phyloP scores from a whole-genome alignment of 2,888 invertebrate species.

The Himalopsyche anomala region DNA sequence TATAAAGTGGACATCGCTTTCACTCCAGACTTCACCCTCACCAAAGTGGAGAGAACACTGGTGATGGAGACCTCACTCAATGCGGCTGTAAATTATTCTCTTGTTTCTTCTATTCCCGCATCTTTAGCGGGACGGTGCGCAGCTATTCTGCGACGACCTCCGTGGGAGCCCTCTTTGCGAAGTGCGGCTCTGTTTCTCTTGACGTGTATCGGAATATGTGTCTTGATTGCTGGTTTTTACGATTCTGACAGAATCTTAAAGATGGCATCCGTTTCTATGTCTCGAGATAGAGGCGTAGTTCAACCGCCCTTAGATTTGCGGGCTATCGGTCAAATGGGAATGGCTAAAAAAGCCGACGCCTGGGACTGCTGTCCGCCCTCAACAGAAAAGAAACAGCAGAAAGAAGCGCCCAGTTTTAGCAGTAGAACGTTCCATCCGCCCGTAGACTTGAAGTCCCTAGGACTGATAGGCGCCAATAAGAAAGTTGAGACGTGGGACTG shows the following conservation, averaged over 20 bases:
- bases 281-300: constrained; percentile 75
- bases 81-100: constrained; percentile 80
- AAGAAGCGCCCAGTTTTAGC: constrained; percentile 55
- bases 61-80: constrained; percentile 80
- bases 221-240: constrained; percentile 83
- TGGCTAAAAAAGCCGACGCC: constrained; percentile 65
- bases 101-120: constrained; percentile 80
- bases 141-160: constrained; percentile 81
- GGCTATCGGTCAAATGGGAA: constrained; percentile 71
- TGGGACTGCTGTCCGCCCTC: constrained; percentile 63
- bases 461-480: constrained; percentile 66
- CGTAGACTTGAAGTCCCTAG: constrained; percentile 79
- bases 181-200: constrained; percentile 72
- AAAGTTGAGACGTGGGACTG: constrained; percentile 65
- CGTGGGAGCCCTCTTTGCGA: constrained; percentile 76
- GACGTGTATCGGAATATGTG: constrained; percentile 61
- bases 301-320: constrained; percentile 80
- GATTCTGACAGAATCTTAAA: constrained; percentile 84
- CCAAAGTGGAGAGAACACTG: constrained; percentile 82
- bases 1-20: constrained; percentile 90
- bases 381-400: constrained; percentile 65
- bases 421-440: constrained; percentile 72
- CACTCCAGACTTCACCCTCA: constrained; percentile 91
- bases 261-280: constrained; percentile 74
- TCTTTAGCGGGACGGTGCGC: constrained; percentile 80